A percentile compares a stretch with the other conserved stretches of the same genome.
Conservation (phyloP, 2,888 invertebrate genomes). For the Nomada ferruginata region DNA sequence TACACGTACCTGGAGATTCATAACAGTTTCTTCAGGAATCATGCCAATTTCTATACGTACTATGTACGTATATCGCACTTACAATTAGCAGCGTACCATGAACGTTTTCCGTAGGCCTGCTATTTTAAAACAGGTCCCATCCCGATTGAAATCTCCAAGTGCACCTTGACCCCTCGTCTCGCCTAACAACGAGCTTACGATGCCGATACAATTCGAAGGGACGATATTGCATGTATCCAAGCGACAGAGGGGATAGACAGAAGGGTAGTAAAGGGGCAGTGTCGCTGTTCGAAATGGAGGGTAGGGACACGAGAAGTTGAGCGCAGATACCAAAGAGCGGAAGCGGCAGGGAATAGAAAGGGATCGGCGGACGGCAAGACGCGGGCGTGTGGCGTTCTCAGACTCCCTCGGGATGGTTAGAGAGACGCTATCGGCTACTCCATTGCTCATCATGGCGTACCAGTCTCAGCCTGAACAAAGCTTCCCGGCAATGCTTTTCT, state of each 20-base stretch:
- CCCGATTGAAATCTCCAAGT: no score
- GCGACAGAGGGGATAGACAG: constrained; percentile 22
- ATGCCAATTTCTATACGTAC: no score
- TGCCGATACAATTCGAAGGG: constrained; percentile 21
- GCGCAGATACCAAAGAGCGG: constrained; percentile 38
- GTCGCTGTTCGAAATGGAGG: constrained; percentile 55
- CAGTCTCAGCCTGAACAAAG: constrained; percentile 76
- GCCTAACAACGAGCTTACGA: not conserved
- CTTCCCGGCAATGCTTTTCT: constrained; percentile 78
- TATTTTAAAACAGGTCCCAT: no score
- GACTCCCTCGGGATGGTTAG: constrained; percentile 74
- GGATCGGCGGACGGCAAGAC: constrained; percentile 41
- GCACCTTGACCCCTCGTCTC: no score
- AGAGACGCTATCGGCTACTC: constrained; percentile 77
- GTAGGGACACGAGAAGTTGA: constrained; percentile 49
- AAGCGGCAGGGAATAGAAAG: constrained; percentile 39
- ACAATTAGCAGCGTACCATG: no score
- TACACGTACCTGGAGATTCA: no score
- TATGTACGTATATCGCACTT: no score
- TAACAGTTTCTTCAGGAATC: no score
- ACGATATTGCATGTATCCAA: constrained; percentile 4
- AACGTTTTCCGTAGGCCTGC: no score
- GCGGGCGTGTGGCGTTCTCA: constrained; percentile 58
- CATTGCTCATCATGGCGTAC: constrained; percentile 78
- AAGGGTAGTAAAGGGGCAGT: constrained; percentile 8